Evolutionary conservation across 2,888 invertebrate species (phyloP), one percentile per base, ranked within the genome.

Genomic region (Xylocampa areola): DNA sequence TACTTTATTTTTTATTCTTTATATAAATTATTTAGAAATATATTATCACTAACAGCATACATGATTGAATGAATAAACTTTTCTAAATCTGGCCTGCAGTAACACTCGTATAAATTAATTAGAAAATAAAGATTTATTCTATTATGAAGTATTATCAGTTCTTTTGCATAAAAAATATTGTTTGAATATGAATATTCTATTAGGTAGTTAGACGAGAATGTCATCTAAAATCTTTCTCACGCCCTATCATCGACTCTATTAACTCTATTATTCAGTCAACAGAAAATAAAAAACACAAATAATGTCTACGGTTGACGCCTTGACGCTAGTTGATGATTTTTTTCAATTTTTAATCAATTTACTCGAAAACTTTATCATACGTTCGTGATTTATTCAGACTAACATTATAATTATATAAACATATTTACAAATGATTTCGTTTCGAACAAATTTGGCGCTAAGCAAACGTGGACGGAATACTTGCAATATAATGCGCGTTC

Each of bases 241-340:
- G 27, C 47, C 21, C 36, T 17, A 11, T 16, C 27, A 29, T 44
- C 2, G n/a, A 33, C 27, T 16, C 25, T 14, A 8, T 16, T 35
- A 0, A n/a, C n/a, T n/a, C n/a, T n/a, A n/a, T n/a, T n/a, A n/a
- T n/a, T n/a, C 33, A 17, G 5, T 23, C 6, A 11, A 30, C 71
- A 75, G 71, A 77, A 23, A 6, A 35, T n/a, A 71, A 67, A 62
- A 58, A 58, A 73, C 58, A 72, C 63, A 71, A 67, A 73, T 19
- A 29, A 25, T 85, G 87, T 91, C 89, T 91, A 89, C 77, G 90
- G 89, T 91, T 90, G 90, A 91, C 89, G 90, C 91, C 86, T 90
- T 87, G 89, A 88, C 85, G 88, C 89, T 87, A 80, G 80, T 82
- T 80, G 79, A 81, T 82, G 75, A 80, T 77, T 81, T 82, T 84